Conservation (phyloP, 2,888 invertebrate genomes). For the Mesodorylaimus sp. region DNA sequence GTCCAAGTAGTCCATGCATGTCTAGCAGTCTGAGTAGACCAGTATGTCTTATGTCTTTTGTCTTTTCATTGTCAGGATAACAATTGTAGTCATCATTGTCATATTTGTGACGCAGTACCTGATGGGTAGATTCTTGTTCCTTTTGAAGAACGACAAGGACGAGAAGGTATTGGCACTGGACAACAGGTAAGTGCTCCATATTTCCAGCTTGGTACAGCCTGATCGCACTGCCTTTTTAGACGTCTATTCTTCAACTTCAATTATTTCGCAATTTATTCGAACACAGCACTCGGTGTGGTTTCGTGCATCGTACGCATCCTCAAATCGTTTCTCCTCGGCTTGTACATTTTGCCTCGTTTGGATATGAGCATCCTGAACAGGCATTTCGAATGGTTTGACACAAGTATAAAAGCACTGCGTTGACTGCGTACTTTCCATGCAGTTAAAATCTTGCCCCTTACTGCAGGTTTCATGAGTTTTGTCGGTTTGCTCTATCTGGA, state of each 20-base stretch:
- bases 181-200: background rate
- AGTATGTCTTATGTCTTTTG: background rate
- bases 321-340: background rate
- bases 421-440: too few relatives aligned
- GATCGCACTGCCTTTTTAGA: too few relatives aligned
- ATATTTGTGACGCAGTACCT: background rate
- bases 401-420: background rate
- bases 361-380: constrained; percentile 7
- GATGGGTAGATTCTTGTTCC: background rate
- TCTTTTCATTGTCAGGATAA: background rate
- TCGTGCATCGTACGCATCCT: constrained; percentile 4
- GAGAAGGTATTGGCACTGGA: background rate
- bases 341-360: constrained; percentile 4
- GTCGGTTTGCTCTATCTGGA: background rate
- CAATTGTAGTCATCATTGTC: background rate
- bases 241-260: constrained; percentile 8
- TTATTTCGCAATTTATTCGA: constrained; percentile 9
- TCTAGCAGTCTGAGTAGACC: too few relatives aligned
- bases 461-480: background rate
- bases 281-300: constrained; percentile 5
- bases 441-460: too few relatives aligned
- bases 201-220: background rate
- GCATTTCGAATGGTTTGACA: constrained; percentile 2
- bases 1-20: too few relatives aligned
- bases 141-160: background rate